Conservation (phyloP, 1,140 invertebrate species). For the Drosophila carrolli region DNA sequence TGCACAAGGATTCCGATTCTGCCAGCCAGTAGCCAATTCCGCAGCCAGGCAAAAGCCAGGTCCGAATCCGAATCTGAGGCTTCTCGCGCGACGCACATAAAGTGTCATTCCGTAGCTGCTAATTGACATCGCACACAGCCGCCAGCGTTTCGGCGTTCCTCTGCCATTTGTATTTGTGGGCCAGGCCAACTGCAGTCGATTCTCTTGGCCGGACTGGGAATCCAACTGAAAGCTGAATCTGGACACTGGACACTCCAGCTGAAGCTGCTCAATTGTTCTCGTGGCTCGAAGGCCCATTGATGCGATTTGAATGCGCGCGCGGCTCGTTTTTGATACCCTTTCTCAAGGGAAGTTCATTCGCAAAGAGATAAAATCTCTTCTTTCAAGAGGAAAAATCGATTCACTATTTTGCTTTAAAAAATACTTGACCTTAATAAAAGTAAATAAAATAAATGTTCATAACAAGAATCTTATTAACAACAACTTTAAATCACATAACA, state of each 20-base stretch:
- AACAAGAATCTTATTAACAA: too few species aligned
- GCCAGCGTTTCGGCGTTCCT: conserved; percentile 39
- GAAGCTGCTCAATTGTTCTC: conserved; percentile 72
- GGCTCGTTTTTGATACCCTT: conserved; percentile 63
- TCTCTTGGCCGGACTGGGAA: conserved; percentile 20
- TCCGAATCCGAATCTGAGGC: conserved; percentile 20
- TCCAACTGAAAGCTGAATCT: conserved; percentile 6
- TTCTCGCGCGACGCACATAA: conserved; percentile 80
- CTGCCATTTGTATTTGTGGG: conserved; percentile 18
- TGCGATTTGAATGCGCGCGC: conserved; percentile 76
- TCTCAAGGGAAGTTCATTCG: not conserved
- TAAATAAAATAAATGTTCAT: too few species aligned
- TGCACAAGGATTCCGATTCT: conserved; percentile 62
- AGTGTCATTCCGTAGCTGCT: conserved; percentile 84
- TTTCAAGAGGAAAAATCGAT: too few species aligned
- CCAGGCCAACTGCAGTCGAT: conserved; percentile 12
- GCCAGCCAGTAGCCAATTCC: conserved; percentile 26
- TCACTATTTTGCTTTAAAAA: too few species aligned
- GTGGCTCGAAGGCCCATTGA: conserved; percentile 58
- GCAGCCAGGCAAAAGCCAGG: conserved; percentile 1
- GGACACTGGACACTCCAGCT: conserved; percentile 2
- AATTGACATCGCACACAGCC: conserved; percentile 83
- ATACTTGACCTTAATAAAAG: too few species aligned
- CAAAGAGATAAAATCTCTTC: too few species aligned
- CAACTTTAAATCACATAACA: too few species aligned